Percentiles rank a stretch among this genome's conserved stretches.
Evolutionary conservation across 2,888 invertebrate species (phyloP).

Genomic region (Acleris sparsana): DNA sequence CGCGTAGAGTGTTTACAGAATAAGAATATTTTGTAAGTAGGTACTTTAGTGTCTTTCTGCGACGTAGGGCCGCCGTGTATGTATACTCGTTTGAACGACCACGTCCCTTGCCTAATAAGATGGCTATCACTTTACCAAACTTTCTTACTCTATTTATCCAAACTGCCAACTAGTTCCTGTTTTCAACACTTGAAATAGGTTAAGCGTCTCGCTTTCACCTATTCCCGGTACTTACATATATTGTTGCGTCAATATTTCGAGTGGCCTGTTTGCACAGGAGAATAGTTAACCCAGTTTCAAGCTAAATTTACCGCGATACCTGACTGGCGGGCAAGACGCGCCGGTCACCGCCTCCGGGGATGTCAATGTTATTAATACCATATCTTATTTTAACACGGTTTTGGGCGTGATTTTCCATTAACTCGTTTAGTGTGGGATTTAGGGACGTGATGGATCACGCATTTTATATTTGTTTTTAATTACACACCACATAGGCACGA

Average conservation of each 20-base stretch:
- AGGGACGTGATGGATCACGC: background rate
- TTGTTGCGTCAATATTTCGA: conserved; percentile 70
- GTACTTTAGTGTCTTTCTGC: no score
- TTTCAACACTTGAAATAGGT: conserved; percentile 63
- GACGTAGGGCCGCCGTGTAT: no score
- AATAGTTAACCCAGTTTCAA: conserved; percentile 80
- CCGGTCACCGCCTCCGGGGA: conserved; percentile 45
- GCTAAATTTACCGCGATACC: conserved; percentile 64
- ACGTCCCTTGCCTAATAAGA: no score
- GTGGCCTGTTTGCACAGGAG: conserved; percentile 66
- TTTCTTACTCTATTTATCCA: no score
- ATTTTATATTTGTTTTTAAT: no score
- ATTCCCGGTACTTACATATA: conserved; percentile 48
- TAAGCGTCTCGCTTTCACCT: conserved; percentile 65
- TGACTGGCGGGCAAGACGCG: conserved; percentile 57
- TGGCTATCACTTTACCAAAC: no score
- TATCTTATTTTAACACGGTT: conserved; percentile 24
- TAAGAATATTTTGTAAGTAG: conserved; percentile 28
- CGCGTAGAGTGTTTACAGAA: background rate
- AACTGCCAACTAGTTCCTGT: conserved; percentile 59
- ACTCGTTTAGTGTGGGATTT: conserved; percentile 1
- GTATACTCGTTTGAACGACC: no score
- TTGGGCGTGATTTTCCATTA: conserved; percentile 21
- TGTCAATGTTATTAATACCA: conserved; percentile 45
- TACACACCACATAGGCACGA: no score